phyloP scores from a whole-genome alignment of 2,113 vertebrate species.

The Ailurus styani region DNA sequence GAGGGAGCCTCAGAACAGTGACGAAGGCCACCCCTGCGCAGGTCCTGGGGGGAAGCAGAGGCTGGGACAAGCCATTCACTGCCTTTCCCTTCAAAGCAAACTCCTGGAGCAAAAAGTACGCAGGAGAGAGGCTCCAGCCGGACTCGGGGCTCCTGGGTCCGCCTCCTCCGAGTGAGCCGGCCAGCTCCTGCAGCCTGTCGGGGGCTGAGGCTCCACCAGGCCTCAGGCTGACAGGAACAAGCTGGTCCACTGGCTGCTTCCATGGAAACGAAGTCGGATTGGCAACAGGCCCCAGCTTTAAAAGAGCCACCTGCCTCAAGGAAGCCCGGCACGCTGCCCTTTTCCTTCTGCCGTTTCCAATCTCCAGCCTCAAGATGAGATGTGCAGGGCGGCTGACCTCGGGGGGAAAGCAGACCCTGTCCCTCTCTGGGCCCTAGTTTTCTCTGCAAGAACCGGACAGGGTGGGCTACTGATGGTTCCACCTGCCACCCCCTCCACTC shows the following conservation, averaged over 20 bases:
- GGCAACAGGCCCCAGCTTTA: slow-evolving; percentile 60
- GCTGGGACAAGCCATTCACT: neutral
- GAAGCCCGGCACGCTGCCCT: neutral
- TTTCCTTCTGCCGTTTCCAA: neutral
- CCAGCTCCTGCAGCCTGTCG: neutral
- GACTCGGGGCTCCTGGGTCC: neutral
- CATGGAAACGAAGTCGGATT: slow-evolving; percentile 65
- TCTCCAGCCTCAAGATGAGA: neutral
- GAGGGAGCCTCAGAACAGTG: neutral
- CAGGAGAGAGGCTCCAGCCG: neutral
- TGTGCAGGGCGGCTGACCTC: neutral
- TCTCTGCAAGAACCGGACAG: neutral
- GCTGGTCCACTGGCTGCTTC: slow-evolving; percentile 65
- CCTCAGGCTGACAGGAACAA: slow-evolving; percentile 56
- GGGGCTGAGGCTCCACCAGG: slow-evolving; percentile 39
- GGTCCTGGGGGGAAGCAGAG: neutral
- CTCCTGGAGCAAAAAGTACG: neutral
- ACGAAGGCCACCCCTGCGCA: neutral
- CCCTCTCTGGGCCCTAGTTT: neutral
- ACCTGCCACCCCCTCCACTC: neutral
- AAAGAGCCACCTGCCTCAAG: slow-evolving; percentile 63
- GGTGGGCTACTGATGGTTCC: neutral
- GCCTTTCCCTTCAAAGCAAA: neutral
- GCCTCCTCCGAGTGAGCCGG: neutral
- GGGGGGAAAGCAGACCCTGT: neutral